Conservation (phyloP, 2,113 vertebrate genomes). For the Chamaea fasciata region DNA sequence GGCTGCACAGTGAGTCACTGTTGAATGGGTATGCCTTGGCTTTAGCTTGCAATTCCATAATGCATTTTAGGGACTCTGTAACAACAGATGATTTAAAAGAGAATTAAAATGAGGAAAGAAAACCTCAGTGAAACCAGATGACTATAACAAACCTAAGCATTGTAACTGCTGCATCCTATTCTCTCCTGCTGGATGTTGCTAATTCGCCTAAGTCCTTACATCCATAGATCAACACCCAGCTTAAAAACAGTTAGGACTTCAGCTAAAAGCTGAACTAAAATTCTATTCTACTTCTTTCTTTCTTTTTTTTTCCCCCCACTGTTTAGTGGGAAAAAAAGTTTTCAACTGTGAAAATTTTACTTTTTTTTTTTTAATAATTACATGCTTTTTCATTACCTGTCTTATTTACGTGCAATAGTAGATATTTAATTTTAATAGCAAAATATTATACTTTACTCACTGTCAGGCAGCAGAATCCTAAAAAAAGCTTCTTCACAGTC, state of each 20-base stretch:
- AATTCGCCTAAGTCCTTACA: background rate
- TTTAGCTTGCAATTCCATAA: background rate
- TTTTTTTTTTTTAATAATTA: background rate
- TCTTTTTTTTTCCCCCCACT: fast-evolving
- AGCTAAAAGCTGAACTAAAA: background rate
- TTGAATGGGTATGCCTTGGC: background rate
- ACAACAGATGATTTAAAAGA: background rate
- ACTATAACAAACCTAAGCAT: background rate
- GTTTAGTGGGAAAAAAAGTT: background rate
- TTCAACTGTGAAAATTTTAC: background rate
- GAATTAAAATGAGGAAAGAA: background rate
- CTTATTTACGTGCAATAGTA: background rate
- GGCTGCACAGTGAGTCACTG: background rate
- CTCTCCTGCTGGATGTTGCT: background rate
- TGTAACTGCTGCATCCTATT: background rate
- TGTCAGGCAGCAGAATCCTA: background rate
- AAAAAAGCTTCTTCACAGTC: background rate
- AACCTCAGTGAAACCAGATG: background rate
- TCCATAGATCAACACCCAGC: background rate
- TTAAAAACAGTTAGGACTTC: background rate
- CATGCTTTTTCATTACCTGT: background rate
- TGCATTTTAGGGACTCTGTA: background rate
- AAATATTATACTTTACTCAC: background rate
- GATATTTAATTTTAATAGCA: background rate
- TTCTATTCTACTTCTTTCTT: background rate